A percentile compares a stretch with the other conserved stretches of the same genome.
phyloP scores from a whole-genome alignment of 1,140 invertebrate genomes.

The Pseudomyrmex flavicornis region DNA sequence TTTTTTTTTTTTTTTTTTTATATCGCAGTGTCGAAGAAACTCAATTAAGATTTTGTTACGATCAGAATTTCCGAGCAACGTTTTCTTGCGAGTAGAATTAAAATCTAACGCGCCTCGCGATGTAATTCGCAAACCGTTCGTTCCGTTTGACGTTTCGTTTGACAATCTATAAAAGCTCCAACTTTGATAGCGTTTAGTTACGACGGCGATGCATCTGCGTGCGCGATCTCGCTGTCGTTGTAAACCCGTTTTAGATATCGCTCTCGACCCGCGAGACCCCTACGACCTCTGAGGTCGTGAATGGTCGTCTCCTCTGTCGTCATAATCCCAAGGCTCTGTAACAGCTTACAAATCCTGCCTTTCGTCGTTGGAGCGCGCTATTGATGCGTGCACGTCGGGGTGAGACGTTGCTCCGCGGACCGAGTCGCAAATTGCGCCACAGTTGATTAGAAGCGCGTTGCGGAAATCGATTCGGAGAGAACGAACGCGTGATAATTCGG shows the following conservation, averaged over 20 bases:
- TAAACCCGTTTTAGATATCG: neutral
- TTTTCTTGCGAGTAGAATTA: no score
- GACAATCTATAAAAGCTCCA: neutral
- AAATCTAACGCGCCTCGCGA: no score
- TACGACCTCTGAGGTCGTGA: conserved; percentile 16
- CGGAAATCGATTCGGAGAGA: no score
- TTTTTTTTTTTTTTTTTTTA: conserved; percentile 5
- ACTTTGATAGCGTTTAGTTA: conserved; percentile 25
- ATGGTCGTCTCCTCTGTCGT: conserved; percentile 10
- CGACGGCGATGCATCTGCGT: conserved; percentile 12
- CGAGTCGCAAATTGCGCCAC: neutral
- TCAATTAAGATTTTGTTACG: neutral
- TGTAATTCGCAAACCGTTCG: no score
- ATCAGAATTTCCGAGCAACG: no score
- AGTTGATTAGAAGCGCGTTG: no score
- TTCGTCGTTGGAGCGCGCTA: neutral
- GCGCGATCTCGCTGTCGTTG: neutral
- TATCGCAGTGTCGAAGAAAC: neutral
- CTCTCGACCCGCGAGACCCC: neutral
- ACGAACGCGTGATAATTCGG: no score
- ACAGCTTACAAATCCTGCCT: conserved; percentile 26
- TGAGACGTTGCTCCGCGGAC: neutral
- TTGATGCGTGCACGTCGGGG: neutral
- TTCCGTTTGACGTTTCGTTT: no score
- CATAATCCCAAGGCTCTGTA: conserved; percentile 25